These are phyloP conservation scores for Pterostichus niger DNA, from an alignment of 2,888 invertebrate genomes.

Conservation along the genomic window DNA sequence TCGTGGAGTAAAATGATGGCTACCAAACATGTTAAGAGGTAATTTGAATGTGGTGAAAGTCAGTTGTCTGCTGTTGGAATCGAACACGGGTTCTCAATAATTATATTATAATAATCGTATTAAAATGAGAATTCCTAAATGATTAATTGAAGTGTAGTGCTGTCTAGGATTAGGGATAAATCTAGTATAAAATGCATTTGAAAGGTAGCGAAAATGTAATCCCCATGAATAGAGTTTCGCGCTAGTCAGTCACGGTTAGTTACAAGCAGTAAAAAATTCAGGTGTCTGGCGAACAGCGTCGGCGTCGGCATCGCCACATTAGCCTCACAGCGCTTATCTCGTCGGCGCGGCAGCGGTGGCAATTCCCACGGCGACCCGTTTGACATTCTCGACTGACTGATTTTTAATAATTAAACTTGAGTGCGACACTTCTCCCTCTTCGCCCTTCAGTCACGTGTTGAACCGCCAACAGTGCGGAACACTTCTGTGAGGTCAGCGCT, in stretches of 20 bases:
- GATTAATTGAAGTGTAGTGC: neutral
- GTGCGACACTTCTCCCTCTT: slow-evolving; percentile 59
- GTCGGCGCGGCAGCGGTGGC: slow-evolving; percentile 30
- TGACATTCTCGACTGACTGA: slow-evolving; percentile 67
- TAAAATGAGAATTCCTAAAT: too few species aligned
- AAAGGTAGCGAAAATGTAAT: slow-evolving; percentile 12
- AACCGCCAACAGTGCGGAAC: slow-evolving; percentile 64
- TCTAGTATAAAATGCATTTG: neutral
- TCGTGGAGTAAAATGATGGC: too few species aligned
- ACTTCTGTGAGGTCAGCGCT: slow-evolving; percentile 24
- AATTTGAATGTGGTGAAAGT: too few species aligned
- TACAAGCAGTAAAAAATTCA: slow-evolving; percentile 39
- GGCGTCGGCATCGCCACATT: slow-evolving; percentile 25
- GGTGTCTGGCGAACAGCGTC: slow-evolving; percentile 13
- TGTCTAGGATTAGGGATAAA: neutral
- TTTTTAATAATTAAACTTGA: slow-evolving; percentile 67
- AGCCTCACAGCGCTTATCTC: slow-evolving; percentile 56
- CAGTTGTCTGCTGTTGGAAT: too few species aligned
- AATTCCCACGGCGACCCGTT: slow-evolving; percentile 61
- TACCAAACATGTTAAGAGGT: too few species aligned
- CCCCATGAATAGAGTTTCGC: slow-evolving; percentile 22
- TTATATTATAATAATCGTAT: too few species aligned
- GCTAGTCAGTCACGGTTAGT: slow-evolving; percentile 38
- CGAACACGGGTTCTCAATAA: too few species aligned
- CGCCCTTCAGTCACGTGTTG: slow-evolving; percentile 60